phyloP scores from a whole-genome alignment of 1,140 invertebrate genomes.

The Bicyclus anynana region DNA sequence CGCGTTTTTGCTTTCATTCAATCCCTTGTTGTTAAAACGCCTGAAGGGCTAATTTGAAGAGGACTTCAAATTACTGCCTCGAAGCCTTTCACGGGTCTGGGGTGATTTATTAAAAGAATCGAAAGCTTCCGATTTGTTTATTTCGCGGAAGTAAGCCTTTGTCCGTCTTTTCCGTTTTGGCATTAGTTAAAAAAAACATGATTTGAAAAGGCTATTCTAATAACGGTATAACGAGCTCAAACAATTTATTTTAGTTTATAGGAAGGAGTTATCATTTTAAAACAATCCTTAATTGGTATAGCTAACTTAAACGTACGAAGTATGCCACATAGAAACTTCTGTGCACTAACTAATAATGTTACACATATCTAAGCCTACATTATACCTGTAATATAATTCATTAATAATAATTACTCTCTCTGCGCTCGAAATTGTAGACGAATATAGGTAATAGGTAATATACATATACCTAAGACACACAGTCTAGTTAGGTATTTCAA shows the following conservation, averaged over 20 bases:
- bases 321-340: too few relatives aligned
- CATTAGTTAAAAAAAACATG: neutral
- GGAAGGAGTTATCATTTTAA: neutral
- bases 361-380: too few relatives aligned
- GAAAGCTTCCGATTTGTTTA: slow-evolving; percentile 32
- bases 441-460: too few relatives aligned
- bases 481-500: too few relatives aligned
- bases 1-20: slow-evolving; percentile 42
- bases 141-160: slow-evolving; percentile 29
- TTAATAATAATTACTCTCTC: too few relatives aligned
- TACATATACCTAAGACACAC: too few relatives aligned
- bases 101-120: slow-evolving; percentile 50
- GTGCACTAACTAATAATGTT: too few relatives aligned
- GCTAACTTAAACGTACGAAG: too few relatives aligned
- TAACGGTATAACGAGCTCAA: too few relatives aligned
- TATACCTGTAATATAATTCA: too few relatives aligned
- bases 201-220: neutral
- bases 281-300: neutral
- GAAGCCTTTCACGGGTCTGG: slow-evolving; percentile 40
- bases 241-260: neutral
- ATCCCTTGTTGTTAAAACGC: slow-evolving; percentile 49
- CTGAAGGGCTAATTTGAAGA: slow-evolving; percentile 56
- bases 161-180: slow-evolving; percentile 4
- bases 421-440: too few relatives aligned
- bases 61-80: slow-evolving; percentile 57